Percentiles rank a stretch among this genome's conserved stretches.
Conservation (phyloP, 2,113 vertebrate genomes). For the Colinus virginianus region DNA sequence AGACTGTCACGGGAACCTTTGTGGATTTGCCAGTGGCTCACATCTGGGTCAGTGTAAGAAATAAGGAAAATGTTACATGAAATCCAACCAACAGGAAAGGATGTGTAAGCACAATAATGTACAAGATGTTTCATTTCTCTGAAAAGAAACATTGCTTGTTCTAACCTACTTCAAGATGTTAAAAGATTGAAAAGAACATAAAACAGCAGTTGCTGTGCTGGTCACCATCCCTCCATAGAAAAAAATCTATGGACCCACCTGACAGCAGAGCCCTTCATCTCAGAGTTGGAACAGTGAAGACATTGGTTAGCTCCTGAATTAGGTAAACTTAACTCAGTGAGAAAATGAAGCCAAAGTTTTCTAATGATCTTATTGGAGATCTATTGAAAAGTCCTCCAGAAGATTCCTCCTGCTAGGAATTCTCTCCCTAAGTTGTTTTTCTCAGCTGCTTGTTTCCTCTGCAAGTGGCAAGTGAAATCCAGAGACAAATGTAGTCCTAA, state of each 20-base stretch:
- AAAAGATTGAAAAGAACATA: not conserved
- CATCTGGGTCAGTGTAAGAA: not conserved
- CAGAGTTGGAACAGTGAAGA: rapidly evolving
- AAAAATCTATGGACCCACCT: not conserved
- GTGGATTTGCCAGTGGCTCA: not conserved
- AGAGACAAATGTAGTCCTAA: not conserved
- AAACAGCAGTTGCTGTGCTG: not conserved
- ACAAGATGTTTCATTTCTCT: not conserved
- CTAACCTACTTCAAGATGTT: not conserved
- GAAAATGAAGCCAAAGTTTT: not conserved
- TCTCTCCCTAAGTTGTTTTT: not conserved
- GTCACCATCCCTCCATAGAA: not conserved
- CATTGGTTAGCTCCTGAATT: not conserved
- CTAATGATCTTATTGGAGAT: not conserved
- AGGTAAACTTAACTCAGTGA: not conserved
- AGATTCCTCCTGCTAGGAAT: not conserved
- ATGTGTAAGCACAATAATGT: not conserved
- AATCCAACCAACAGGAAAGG: not conserved
- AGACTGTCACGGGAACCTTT: not conserved
- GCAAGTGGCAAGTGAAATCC: not conserved
- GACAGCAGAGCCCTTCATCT: not conserved
- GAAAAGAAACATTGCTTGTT: not conserved
- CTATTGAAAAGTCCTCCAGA: not conserved
- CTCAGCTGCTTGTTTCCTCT: not conserved
- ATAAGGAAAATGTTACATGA: not conserved